phyloP scores from a whole-genome alignment of 2,888 invertebrate species.

The Spicauda simplicius region DNA sequence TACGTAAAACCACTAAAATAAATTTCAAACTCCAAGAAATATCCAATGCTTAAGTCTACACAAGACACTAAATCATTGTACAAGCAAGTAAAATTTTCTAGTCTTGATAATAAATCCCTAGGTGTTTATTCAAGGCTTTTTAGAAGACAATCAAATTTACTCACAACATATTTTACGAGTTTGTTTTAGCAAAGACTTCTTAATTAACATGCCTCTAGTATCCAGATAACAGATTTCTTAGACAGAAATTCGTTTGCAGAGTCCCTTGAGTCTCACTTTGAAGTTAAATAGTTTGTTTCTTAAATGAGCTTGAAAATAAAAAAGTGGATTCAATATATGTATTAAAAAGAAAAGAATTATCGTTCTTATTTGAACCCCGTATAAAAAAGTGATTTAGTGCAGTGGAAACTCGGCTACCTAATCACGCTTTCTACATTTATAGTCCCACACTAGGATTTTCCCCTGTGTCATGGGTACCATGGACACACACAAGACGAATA shows the following conservation, averaged over 20 bases:
- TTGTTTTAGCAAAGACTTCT: constrained; percentile 24
- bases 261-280: not conserved
- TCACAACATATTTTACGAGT: constrained; percentile 10
- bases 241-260: constrained; percentile 23
- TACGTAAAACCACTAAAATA: too few relatives aligned
- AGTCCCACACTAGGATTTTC: too few relatives aligned
- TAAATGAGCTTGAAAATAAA: not conserved
- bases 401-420: too few relatives aligned
- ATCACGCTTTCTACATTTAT: too few relatives aligned
- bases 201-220: constrained; percentile 23
- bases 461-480: too few relatives aligned
- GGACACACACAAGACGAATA: too few relatives aligned
- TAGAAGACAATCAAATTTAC: not conserved
- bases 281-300: not conserved
- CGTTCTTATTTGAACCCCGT: too few relatives aligned
- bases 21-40: not conserved
- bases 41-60: not conserved
- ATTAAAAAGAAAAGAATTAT: too few relatives aligned
- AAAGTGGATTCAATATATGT: too few relatives aligned
- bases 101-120: not conserved
- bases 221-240: constrained; percentile 22
- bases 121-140: constrained; percentile 4
- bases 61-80: not conserved
- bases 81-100: not conserved
- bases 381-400: too few relatives aligned